Evolutionary conservation across 2,113 vertebrate species (phyloP).

Genomic region (Connochaetes taurinus): DNA sequence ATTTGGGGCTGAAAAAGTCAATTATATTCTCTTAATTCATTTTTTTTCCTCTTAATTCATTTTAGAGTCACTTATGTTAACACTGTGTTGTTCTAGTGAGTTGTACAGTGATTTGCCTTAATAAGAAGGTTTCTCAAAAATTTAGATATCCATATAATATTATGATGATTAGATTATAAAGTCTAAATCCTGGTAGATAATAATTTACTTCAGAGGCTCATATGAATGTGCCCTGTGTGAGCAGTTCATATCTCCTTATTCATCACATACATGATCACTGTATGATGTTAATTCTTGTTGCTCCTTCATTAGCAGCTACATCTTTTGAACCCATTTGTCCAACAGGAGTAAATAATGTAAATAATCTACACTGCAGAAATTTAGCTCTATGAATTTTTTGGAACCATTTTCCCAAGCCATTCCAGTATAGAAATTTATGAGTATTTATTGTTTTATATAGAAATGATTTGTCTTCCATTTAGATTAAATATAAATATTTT

Average conservation of each 20-base stretch:
- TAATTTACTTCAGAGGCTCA: background rate
- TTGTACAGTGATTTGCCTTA: background rate
- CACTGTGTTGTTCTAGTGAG: background rate
- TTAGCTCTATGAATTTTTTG: background rate
- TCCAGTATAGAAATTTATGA: background rate
- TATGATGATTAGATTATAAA: background rate
- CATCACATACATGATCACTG: constrained; percentile 1
- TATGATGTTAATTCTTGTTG: background rate
- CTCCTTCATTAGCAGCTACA: constrained; percentile 44
- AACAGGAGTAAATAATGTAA: constrained; percentile 35
- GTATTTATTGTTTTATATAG: background rate
- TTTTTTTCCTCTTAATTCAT: background rate
- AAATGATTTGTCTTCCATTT: background rate
- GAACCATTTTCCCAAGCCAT: constrained; percentile 20
- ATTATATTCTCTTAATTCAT: background rate
- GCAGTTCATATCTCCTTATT: background rate
- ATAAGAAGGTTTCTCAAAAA: background rate
- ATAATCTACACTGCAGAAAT: constrained; percentile 26
- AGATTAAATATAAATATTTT: background rate
- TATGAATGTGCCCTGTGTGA: background rate
- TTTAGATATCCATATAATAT: background rate
- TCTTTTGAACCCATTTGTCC: constrained; percentile 31
- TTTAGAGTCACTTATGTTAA: constrained; percentile 6
- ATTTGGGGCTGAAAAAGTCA: background rate
- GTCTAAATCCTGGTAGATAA: background rate